Evolutionary conservation across 2,113 vertebrate genomes (phyloP), one percentile per base, ranked within the genome.

Genomic region (Nicator chloris): DNA sequence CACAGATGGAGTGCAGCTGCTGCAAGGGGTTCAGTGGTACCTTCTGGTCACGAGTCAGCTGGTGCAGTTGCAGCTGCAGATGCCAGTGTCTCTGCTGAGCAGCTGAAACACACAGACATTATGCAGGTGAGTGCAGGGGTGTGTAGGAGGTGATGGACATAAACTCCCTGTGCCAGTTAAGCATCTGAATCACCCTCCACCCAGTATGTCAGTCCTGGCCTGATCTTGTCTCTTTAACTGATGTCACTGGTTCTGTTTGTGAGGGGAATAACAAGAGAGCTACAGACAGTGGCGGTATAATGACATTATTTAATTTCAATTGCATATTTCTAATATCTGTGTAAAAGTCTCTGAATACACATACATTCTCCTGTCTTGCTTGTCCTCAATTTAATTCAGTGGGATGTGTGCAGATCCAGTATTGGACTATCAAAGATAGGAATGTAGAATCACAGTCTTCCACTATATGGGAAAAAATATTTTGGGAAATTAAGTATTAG

Each of bases 1-100:
- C 76, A 28, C 96, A 96, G 91, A 88, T 93, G 88, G 92, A 93
- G 82, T 11, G 51, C 95, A 94, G 94, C 96, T 94, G 95, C 94
- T 92, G 86, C 24, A 28, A 54, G 80, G 76, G 68, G 13, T 59
- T 92, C 86, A 31, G 54, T 80, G 86, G 23, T 86, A 81, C 94
- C 82, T 96, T 73, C 79, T 88, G 90, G 76, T 94, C 88, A 80
- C 79, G 75, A 93, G 64, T 73, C 80, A 81, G 88, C 92, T 83
- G 93, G 40, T 91, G 78, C 85, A 84, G 49, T 89, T 96, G 75
- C 82, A 94, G 90, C 85, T 95, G 90, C 88, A 76, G 83, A 44
- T 90, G 83, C 92, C 90, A 68, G 30, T 71, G 84, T 87, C 88
- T 88, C 39, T 92, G 82, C 71, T 50, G 80, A 92, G 88, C 82